phyloP scores from a whole-genome alignment of 2,113 vertebrate species.

The Campylomormyrus numenius region DNA sequence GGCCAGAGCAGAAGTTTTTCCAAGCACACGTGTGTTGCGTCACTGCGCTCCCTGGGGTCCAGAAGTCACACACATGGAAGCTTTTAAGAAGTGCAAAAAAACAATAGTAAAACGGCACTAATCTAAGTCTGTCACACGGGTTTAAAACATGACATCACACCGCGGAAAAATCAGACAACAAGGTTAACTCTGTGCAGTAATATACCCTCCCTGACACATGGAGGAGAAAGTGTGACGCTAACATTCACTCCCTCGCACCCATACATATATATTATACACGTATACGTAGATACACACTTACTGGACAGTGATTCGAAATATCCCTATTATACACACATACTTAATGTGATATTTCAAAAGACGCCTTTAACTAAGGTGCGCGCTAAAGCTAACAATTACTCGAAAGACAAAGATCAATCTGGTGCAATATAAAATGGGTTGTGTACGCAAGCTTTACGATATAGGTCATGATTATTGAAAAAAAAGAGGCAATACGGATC shows the following conservation, averaged over 20 bases:
- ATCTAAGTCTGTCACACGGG: background rate
- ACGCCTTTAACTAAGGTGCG: background rate
- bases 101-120: background rate
- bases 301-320: background rate
- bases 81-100: conserved; percentile 8
- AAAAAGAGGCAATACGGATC: background rate
- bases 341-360: background rate
- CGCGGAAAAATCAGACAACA: background rate
- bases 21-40: background rate
- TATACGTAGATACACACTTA: background rate
- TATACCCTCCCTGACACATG: background rate
- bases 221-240: background rate
- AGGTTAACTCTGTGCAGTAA: background rate
- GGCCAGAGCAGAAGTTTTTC: background rate
- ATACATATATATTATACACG: background rate
- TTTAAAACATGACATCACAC: conserved; percentile 16
- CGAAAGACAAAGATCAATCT: background rate
- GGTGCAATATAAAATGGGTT: background rate
- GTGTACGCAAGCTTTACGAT: background rate
- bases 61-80: conserved; percentile 12
- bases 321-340: background rate
- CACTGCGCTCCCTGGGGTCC: background rate
- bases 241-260: background rate
- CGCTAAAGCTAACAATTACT: background rate
- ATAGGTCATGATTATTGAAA: background rate